Base-by-base conservation (phyloP, 2,888 invertebrate genomes). In the Phragmatobia fuliginosa region DNA sequence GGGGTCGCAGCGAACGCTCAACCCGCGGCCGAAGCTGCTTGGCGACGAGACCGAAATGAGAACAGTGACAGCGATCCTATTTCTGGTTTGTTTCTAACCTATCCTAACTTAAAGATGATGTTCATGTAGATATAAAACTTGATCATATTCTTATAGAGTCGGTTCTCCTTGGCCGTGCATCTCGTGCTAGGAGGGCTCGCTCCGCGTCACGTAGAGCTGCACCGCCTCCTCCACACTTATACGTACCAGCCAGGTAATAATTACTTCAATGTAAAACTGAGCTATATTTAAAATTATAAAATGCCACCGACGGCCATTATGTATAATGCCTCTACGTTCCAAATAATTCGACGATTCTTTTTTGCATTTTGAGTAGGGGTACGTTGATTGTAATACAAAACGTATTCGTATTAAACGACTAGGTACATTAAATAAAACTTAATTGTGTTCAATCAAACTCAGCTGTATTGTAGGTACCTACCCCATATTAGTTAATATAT, bases 31-130 rank as follows among this genome's bases (percentile, higher is more conserved):
- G 95, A 90, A 81, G 88, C 90, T 62, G 95, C 90, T 45, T 93
- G 93, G 92, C 86, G 90, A 68, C 93, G 89, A 65, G 94, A 92
- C 63, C 85, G 94, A 2, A 92, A 92, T 45, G 94, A 93, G 32
- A 96, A 96, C 25, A 97, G 96, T 76, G 97, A 97, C 83, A 97
- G 96, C 81, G 96, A 97, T 76, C 96, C 96, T 41, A 94, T 96
- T 77, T 95, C 96, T 82, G 96, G 96, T 96, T 52, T 60, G 64
- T 64, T 7, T 36, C 18, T 16, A 31, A 41, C 31, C 18, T 58
- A 25, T 11, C 11, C 18, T 58, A 61, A 16, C n/a, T 4, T 38
- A 28, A 28, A 56, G 28, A 7, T 56, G 16, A 25, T 56, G 45
- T 49, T 21, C 8, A 49, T n/a, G 25, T 25, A 11, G 25, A 11